Base-by-base conservation (phyloP, 2,888 invertebrate species). In the Calameuta filiformis region DNA sequence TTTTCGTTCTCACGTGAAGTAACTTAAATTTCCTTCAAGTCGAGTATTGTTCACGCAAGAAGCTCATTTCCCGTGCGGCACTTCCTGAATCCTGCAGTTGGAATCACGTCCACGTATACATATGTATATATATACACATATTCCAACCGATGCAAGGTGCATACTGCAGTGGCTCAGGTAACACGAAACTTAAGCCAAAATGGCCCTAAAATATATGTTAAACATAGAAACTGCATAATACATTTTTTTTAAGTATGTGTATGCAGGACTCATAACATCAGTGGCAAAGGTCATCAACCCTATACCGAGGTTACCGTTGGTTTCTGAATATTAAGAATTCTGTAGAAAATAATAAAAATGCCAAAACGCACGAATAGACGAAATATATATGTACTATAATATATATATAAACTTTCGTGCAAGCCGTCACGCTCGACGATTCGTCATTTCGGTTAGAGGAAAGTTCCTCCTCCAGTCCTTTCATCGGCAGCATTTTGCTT, bases 21-120 rank as follows among this genome's bases (percentile, higher is more conserved):
- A 9, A 56, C 56, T 35, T 68, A 73, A 33, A 34, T 69, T 33
- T 23, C 69, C 37, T 35, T 75, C 40, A 68, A 69, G 40, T 35
- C 76, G 75, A 79, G 81, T 78, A 83, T 83, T 83, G 85, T 85
- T 85, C 86, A 85, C 84, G 85, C 86, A 85, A 87, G 83, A 83
- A 85, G 81, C 86, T 86, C 85, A 83, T 87, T 87, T 86, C 83
- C 85, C 79, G 78, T 80, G 82, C 80, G 75, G 76, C 80, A 84
- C 82, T 85, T 85, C 80, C 81, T 80, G 82, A 78, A 84, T 86
- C 78, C 80, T 82, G 83, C 81, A 71, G 82, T 73, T 77, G 76
- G 77, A 82, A 78, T 79, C 77, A 78, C 78, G 79, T 76, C 82
- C 81, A 75, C 78, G 56, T 56, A 56, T 6, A 23, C 6, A 40